Percentiles rank a stretch among this genome's conserved stretches.
Evolutionary conservation across 2,888 invertebrate genomes (phyloP).

Genomic region (Pseudoips prasinana): DNA sequence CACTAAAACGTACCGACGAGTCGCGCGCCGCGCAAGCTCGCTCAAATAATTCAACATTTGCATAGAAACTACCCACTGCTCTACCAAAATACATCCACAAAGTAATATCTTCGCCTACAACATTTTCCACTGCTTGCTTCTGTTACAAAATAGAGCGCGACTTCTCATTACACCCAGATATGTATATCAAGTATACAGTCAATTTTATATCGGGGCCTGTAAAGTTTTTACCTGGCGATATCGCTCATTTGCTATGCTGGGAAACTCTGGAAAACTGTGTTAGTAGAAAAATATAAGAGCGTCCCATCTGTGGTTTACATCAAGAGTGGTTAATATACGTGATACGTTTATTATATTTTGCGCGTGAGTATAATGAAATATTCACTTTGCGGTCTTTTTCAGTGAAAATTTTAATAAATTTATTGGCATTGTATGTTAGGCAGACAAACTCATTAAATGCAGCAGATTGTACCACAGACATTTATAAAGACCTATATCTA

Average conservation of each 20-base stretch:
- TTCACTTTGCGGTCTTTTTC: not conserved
- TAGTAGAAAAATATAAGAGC: constrained; percentile 11
- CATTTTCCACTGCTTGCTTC: constrained; percentile 23
- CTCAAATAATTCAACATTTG: constrained; percentile 51
- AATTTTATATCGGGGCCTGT: constrained; percentile 8
- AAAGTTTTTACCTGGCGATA: constrained; percentile 19
- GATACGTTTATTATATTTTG: constrained; percentile 16
- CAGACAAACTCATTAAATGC: too few species aligned
- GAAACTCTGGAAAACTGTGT: constrained; percentile 16
- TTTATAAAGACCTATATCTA: too few species aligned
- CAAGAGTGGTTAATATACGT: constrained; percentile 30
- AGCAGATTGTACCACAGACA: too few species aligned
- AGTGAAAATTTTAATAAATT: too few species aligned
- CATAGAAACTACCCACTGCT: constrained; percentile 51
- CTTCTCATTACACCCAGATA: constrained; percentile 23
- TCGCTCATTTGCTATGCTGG: constrained; percentile 26
- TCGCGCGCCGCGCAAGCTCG: constrained; percentile 31
- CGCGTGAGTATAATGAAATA: constrained; percentile 8
- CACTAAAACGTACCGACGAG: not conserved
- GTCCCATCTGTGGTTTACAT: constrained; percentile 22
- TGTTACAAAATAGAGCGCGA: constrained; percentile 24
- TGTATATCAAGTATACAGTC: constrained; percentile 15
- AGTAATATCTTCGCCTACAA: constrained; percentile 18
- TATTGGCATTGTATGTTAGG: too few species aligned
- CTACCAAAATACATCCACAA: constrained; percentile 18